Conservation (phyloP, 2,888 invertebrate genomes). For the Sclerodermus sp. region DNA sequence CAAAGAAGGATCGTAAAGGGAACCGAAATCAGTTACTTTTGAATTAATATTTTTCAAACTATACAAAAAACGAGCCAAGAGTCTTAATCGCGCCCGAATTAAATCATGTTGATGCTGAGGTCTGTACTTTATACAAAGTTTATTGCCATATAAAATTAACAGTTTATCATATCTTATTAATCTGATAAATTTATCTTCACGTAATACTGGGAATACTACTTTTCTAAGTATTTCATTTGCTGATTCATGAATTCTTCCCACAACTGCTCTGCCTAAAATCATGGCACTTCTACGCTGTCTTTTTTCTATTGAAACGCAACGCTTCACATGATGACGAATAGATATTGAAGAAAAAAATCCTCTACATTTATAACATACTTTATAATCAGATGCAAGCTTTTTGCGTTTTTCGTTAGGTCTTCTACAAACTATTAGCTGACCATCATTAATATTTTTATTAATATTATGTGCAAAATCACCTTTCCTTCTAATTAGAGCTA, state of each 20-base stretch:
- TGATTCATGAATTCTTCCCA: constrained; percentile 9
- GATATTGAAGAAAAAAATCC: background rate
- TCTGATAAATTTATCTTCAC: constrained; percentile 20
- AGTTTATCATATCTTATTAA: constrained; percentile 21
- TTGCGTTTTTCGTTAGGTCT: background rate
- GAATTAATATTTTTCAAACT: constrained; percentile 5
- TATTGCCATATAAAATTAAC: constrained; percentile 21
- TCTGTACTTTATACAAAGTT: constrained; percentile 17
- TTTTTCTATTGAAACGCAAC: too few species aligned
- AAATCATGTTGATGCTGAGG: constrained; percentile 17
- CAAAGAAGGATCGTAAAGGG: constrained; percentile 10
- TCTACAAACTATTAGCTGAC: background rate
- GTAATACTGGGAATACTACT: constrained; percentile 19
- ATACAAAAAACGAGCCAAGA: constrained; percentile 12
- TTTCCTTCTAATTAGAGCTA: background rate
- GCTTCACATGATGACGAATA: background rate
- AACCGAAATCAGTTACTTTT: constrained; percentile 12
- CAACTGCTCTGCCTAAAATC: background rate
- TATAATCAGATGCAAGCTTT: background rate
- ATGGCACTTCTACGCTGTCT: background rate
- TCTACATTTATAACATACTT: background rate
- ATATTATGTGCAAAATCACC: background rate
- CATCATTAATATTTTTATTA: background rate
- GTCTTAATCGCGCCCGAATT: constrained; percentile 17
- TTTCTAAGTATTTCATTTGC: constrained; percentile 9